These are phyloP conservation scores for Globodera rostochiensis DNA, from an alignment of 1,140 invertebrate genomes.

Conservation along the genomic window DNA sequence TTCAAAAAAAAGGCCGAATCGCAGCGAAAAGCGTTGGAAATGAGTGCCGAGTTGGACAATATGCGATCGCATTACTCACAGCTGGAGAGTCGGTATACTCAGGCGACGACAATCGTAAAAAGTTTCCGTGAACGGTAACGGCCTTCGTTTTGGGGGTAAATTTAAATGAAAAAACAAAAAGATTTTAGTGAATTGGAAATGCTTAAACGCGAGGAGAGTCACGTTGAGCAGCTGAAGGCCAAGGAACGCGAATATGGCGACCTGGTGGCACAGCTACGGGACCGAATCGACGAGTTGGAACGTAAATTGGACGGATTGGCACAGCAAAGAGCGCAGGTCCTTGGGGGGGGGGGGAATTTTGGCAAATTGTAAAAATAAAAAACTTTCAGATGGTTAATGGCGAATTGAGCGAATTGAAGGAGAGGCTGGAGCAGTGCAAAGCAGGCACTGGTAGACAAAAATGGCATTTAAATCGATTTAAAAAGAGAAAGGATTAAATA, in stretches of 20 bases:
- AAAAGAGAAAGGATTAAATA: not conserved
- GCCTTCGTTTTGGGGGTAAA: no score
- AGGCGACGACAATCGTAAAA: constrained; percentile 56
- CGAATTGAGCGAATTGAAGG: constrained; percentile 45
- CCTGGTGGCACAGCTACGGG: constrained; percentile 50
- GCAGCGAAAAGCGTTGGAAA: constrained; percentile 59
- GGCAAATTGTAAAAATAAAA: not conserved
- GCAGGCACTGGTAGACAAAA: not conserved
- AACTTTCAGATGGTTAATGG: constrained; percentile 37
- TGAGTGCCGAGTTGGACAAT: constrained; percentile 51
- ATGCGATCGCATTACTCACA: constrained; percentile 55
- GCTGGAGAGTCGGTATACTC: constrained; percentile 61
- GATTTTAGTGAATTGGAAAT: constrained; percentile 59
- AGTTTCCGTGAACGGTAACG: constrained; percentile 56
- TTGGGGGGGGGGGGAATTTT: no score
- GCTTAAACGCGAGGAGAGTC: constrained; percentile 59
- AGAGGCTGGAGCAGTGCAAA: constrained; percentile 29
- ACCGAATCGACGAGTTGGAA: constrained; percentile 61
- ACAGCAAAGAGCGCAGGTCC: constrained; percentile 31
- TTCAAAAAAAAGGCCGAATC: constrained; percentile 26
- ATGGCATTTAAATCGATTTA: not conserved
- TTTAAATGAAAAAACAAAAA: constrained; percentile 18
- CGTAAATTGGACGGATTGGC: constrained; percentile 49
- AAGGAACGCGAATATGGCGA: constrained; percentile 58
- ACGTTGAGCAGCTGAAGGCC: constrained; percentile 58